Base-by-base conservation (phyloP, 2,888 invertebrate genomes). In the Agelastica alni region DNA sequence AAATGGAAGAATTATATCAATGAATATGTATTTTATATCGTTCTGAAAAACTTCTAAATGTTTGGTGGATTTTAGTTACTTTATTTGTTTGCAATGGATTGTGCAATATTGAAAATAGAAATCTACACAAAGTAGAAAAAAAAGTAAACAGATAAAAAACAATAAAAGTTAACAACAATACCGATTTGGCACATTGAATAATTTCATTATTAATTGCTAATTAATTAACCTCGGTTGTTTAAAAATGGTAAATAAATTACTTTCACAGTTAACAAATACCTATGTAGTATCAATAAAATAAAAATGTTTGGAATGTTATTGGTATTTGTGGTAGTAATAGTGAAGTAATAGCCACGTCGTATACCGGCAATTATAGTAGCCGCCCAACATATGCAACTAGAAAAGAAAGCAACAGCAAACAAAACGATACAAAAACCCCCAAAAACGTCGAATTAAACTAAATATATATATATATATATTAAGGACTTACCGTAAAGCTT, bases 401-500 rank as follows among this genome's bases (percentile, higher is more conserved):
- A 18, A 43, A 14, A n/a, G n/a, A n/a, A 49, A 43, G 20, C 41
- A 12, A 16, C 7, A 37, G n/a, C 16, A 47, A 42, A 48, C 30
- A 18, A 9, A 22, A 28, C 13, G 26, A 13, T 13, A 13, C 20
- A 28, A 28, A 34, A 4, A 18, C n/a, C n/a, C n/a, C n/a, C n/a
- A n/a, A n/a, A n/a, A n/a, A n/a, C n/a, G n/a, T n/a, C n/a, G n/a
- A n/a, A n/a, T n/a, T n/a, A 42, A 22, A 28, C 20, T 13, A 34
- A 12, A 2, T 4, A 9, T 4, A 14, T 14, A 20, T 22, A 44
- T 14, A 28, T 16, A 6, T 22, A 34, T 26, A 17, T 9, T 7
- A 4, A 36, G 46, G 32, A 63, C 71, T 71, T 62, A 73, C 72
- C 73, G 70, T 71, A 68, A 64, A 68, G 62, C 62, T 67, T 61